Base-by-base conservation (phyloP, 2,113 vertebrate species). In the Grantiella picta region DNA sequence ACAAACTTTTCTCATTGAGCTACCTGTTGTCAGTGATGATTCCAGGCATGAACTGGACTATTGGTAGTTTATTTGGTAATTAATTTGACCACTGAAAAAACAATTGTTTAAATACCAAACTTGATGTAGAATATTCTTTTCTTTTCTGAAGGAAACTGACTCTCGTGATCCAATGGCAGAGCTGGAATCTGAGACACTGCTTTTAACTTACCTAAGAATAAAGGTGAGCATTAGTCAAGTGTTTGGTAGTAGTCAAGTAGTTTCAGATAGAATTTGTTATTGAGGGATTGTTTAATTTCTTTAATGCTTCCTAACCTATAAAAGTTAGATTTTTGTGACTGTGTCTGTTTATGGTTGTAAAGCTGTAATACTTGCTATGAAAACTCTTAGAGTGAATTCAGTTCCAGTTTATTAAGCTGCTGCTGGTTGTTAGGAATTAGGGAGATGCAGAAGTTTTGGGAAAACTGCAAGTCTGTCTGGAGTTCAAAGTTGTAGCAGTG, bases 141-240 rank as follows among this genome's bases (percentile, higher is more conserved):
- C 10, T 64, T 64, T 44, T 79, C 22, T 33, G 44, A 68, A 98
- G 97, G 38, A 2, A 52, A 0, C 8, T 11, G 2, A 68, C n/a
- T 7, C 60, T 2, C 5, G 1, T 4, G 35, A 42, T 68, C 4
- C 10, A 4, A 59, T 88, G 11, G 31, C 57, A 25, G 56, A 96
- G 71, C 52, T 97, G 82, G 97, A 97, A 28, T 98, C 97, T 12
- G 96, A 97, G 85, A 97, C 97, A 0, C 38, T 98, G 10, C 91
- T 98, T 78, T 86, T 98, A 61, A 97, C 82, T 17, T 95, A 94
- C 56, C 82, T 98, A 27, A 83, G 92, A 1, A 0, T 97, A 15
- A 97, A 81, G 98, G 98, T 98, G 64, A 97, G 56, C 31, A 7
- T 17, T 64, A 8, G 3, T 75, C 33, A 42, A 68, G 4, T 54